Evolutionary conservation across 2,113 vertebrate genomes (phyloP), one percentile per base, ranked within the genome.

Genomic region (Hyla sarda): DNA sequence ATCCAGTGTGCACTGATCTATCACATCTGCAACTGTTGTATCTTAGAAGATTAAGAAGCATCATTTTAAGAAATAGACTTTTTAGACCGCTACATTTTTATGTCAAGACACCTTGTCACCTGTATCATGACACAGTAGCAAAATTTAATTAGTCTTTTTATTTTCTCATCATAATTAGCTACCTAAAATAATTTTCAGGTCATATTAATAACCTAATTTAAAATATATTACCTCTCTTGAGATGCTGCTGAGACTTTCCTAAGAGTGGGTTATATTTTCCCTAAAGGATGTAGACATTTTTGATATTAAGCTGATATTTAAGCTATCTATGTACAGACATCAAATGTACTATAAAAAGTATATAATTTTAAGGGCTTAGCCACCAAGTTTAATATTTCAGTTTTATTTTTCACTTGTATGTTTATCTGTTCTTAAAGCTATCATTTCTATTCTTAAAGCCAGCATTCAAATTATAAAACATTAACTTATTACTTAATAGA

Each of bases 131-230:
- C 80, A 48, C 84, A 69, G 92, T 92, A 96, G 94, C 95, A 94
- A 96, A 98, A 97, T 95, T 95, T 96, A 97, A 98, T 98, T 97
- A 97, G 94, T 95, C 93, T 92, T 90, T 93, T 83, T 90, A 91
- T 85, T 92, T 95, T 95, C 94, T 94, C 94, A 96, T 94, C 92
- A 95, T 99, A 98, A 99, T 98, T 97, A 97, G 96, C 93, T 97
- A 95, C 96, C 97, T 96, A 97, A 96, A 95, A 96, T 97, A 97
- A 98, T 97, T 97, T 96, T 95, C 95, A 96, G 96, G 96, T 97
- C 95, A 96, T 97, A 96, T 95, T 96, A 97, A 98, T 99, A 98
- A 97, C 95, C 95, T 96, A 95, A 94, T 98, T 98, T 97, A 97
- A 96, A 98, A 96, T 95, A 96, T 97, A 97, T 95, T 97, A 97